Evolutionary conservation across 2,113 vertebrate genomes (phyloP).

Genomic region (Boleophthalmus pectinirostris): DNA sequence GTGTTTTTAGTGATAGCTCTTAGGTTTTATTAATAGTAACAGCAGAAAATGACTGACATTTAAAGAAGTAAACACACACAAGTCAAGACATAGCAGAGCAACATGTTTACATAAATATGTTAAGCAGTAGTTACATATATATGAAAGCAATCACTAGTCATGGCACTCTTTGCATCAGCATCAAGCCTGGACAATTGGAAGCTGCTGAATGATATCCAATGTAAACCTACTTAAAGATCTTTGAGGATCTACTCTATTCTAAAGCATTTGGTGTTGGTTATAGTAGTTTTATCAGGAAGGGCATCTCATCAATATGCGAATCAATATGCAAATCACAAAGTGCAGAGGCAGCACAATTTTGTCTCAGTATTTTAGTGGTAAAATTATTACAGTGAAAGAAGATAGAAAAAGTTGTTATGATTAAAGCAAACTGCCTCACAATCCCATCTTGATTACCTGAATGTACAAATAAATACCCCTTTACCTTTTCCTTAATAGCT

Average conservation of each 20-base stretch:
- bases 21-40: constrained; percentile 43
- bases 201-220: not conserved
- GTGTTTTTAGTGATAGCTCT: constrained; percentile 43
- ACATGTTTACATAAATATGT: not conserved
- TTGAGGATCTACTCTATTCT: not conserved
- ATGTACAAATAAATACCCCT: constrained; percentile 30
- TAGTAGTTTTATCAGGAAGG: not conserved
- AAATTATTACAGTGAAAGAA: not conserved
- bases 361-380: not conserved
- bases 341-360: not conserved
- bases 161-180: not conserved
- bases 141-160: not conserved
- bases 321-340: not conserved
- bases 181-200: not conserved
- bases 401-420: not conserved
- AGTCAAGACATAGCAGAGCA: not conserved
- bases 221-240: not conserved
- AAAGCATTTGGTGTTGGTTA: not conserved
- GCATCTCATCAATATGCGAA: not conserved
- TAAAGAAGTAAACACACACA: not conserved
- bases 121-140: not conserved
- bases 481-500: constrained; percentile 14
- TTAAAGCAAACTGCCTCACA: not conserved
- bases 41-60: constrained; percentile 20
- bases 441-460: not conserved